These are phyloP conservation scores for Tetramorium bicarinatum DNA, from an alignment of 2,888 invertebrate species.

Conservation along the genomic window DNA sequence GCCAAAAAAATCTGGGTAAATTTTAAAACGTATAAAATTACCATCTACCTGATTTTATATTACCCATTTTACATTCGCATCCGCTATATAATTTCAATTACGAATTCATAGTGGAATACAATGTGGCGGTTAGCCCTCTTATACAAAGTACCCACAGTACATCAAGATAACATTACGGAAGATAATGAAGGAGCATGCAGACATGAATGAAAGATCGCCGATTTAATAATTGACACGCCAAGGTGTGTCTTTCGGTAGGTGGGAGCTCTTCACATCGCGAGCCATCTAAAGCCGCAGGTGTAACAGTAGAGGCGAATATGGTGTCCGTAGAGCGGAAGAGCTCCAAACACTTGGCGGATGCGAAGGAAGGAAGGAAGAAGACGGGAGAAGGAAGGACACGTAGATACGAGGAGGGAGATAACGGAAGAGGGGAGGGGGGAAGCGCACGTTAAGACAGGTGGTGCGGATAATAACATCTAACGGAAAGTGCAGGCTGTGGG, in stretches of 20 bases:
- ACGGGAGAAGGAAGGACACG: constrained; percentile 38
- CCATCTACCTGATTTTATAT: background rate
- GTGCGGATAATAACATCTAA: constrained; percentile 74
- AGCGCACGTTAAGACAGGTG: constrained; percentile 73
- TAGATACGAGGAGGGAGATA: constrained; percentile 68
- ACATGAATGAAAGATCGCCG: constrained; percentile 44
- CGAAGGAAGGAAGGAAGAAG: constrained; percentile 23
- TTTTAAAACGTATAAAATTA: constrained; percentile 10
- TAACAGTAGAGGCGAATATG: constrained; percentile 66
- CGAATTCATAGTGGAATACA: background rate
- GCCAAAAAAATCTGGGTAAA: background rate
- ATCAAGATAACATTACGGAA: background rate
- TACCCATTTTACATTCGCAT: background rate
- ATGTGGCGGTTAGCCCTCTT: background rate
- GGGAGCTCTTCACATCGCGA: constrained; percentile 26
- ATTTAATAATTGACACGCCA: constrained; percentile 51
- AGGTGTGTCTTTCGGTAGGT: constrained; percentile 1
- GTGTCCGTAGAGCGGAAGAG: constrained; percentile 28
- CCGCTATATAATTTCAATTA: background rate
- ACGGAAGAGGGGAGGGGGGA: constrained; percentile 66
- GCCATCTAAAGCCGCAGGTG: constrained; percentile 68
- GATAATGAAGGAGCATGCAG: background rate
- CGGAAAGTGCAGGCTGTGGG: constrained; percentile 72
- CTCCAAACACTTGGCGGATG: constrained; percentile 2
- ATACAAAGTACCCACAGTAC: too few relatives aligned